Evolutionary conservation across 2,888 invertebrate species (phyloP).

Genomic region (Ectobius pallidus): DNA sequence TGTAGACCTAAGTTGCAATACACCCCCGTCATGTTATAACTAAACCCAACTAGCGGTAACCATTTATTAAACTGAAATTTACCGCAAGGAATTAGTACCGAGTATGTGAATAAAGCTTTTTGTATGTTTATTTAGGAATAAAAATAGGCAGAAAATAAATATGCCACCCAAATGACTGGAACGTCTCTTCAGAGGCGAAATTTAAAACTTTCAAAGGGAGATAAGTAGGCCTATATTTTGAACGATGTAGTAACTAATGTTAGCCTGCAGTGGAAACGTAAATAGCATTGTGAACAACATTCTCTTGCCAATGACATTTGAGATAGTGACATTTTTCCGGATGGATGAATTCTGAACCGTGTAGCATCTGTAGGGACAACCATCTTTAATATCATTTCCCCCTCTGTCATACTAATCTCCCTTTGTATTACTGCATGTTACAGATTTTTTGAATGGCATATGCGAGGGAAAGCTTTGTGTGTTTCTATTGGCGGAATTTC

Average conservation of each 20-base stretch:
- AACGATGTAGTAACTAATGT: neutral
- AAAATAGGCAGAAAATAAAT: too few relatives aligned
- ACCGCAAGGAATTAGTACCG: too few relatives aligned
- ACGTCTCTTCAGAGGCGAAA: too few relatives aligned
- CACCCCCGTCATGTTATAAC: too few relatives aligned
- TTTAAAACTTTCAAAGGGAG: too few relatives aligned
- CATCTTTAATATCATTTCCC: slow-evolving; percentile 29
- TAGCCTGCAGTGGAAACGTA: neutral
- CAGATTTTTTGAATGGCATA: neutral
- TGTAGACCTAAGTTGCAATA: too few relatives aligned
- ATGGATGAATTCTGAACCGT: slow-evolving; percentile 22
- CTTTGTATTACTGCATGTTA: neutral
- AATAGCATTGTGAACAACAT: slow-evolving; percentile 33
- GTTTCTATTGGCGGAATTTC: neutral
- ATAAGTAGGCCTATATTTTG: too few relatives aligned
- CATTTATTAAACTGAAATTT: too few relatives aligned
- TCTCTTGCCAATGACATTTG: slow-evolving; percentile 34
- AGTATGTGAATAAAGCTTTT: too few relatives aligned
- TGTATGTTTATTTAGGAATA: too few relatives aligned
- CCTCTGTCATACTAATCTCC: neutral
- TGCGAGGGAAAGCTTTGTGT: neutral
- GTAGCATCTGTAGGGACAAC: neutral
- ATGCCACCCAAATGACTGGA: too few relatives aligned
- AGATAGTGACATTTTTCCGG: slow-evolving; percentile 38
- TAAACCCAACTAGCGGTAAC: too few relatives aligned